Percentiles rank a stretch among this genome's conserved stretches.
These are phyloP conservation scores for Halesus radiatus DNA, from an alignment of 1,140 invertebrate species.

Conservation along the genomic window DNA sequence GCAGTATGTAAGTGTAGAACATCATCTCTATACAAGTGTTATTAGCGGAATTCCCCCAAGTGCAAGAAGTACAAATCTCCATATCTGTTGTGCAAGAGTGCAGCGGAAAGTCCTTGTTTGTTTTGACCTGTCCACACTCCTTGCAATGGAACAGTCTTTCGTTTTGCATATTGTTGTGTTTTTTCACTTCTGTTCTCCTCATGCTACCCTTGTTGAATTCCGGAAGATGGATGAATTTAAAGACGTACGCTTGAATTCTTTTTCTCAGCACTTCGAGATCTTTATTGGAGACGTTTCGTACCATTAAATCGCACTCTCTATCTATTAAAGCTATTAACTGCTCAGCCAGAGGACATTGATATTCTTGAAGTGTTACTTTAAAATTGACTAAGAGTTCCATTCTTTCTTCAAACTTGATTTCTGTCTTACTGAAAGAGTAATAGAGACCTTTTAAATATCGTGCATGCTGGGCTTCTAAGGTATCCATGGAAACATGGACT, in stretches of 20 bases:
- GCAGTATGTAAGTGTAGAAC: constrained; percentile 74
- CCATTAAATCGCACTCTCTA: constrained; percentile 73
- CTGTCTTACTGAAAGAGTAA: constrained; percentile 68
- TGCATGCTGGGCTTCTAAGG: constrained; percentile 76
- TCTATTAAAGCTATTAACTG: constrained; percentile 73
- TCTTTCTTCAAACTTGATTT: constrained; percentile 68
- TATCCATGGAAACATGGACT: constrained; percentile 74
- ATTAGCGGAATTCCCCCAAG: constrained; percentile 68
- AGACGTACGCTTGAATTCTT: constrained; percentile 70
- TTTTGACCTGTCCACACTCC: constrained; percentile 70
- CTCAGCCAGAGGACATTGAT: constrained; percentile 70
- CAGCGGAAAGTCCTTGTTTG: constrained; percentile 68
- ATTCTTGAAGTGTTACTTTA: constrained; percentile 70
- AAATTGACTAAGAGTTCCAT: constrained; percentile 73
- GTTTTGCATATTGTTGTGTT: constrained; percentile 68
- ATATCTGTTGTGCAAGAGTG: constrained; percentile 63
- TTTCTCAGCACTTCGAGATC: constrained; percentile 72
- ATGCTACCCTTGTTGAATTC: constrained; percentile 71
- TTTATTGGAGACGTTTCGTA: constrained; percentile 66
- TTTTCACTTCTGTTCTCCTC: constrained; percentile 66
- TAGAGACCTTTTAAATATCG: constrained; percentile 74
- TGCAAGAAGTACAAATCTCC: constrained; percentile 70
- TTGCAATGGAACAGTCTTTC: constrained; percentile 69
- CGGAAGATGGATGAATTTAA: constrained; percentile 70
- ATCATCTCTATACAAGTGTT: constrained; percentile 71